These are phyloP conservation scores for Leucophenga maculata DNA, from an alignment of 2,888 invertebrate species.

Conservation along the genomic window DNA sequence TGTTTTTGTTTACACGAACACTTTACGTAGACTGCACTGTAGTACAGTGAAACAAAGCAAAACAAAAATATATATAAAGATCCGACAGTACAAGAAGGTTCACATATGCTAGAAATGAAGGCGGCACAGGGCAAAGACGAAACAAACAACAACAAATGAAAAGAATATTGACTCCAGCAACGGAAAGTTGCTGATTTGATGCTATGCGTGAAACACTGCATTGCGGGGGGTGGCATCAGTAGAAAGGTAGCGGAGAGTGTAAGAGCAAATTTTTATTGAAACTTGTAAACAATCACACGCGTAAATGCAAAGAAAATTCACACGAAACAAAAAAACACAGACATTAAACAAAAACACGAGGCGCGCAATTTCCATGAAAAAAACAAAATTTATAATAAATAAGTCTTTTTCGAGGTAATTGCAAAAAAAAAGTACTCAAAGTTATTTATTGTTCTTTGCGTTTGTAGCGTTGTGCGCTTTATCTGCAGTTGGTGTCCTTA, in stretches of 20 bases:
- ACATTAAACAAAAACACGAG: constrained; percentile 54
- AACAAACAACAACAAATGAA: constrained; percentile 8
- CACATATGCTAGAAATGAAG: background rate
- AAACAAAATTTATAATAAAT: constrained; percentile 5
- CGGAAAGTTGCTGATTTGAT: constrained; percentile 13
- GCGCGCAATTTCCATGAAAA: constrained; percentile 26
- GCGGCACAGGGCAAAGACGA: constrained; percentile 8
- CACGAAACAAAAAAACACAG: constrained; percentile 19
- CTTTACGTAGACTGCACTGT: background rate
- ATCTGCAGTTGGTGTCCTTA: constrained; percentile 1
- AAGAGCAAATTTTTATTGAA: constrained; percentile 58
- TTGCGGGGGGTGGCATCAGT: constrained; percentile 54
- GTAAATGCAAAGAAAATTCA: constrained; percentile 26
- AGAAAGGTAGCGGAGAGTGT: constrained; percentile 34
- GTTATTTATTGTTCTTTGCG: constrained; percentile 21
- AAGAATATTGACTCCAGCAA: constrained; percentile 35
- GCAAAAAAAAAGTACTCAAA: background rate
- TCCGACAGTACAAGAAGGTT: background rate
- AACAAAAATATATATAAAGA: background rate
- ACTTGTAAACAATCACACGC: constrained; percentile 50
- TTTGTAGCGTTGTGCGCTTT: background rate
- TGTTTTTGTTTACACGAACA: constrained; percentile 22
- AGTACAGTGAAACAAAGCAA: constrained; percentile 3
- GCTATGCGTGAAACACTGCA: constrained; percentile 33
- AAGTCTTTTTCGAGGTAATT: background rate